Evolutionary conservation across 2,888 invertebrate genomes (phyloP), one percentile per base, ranked within the genome.

Genomic region (Norana najaformis): DNA sequence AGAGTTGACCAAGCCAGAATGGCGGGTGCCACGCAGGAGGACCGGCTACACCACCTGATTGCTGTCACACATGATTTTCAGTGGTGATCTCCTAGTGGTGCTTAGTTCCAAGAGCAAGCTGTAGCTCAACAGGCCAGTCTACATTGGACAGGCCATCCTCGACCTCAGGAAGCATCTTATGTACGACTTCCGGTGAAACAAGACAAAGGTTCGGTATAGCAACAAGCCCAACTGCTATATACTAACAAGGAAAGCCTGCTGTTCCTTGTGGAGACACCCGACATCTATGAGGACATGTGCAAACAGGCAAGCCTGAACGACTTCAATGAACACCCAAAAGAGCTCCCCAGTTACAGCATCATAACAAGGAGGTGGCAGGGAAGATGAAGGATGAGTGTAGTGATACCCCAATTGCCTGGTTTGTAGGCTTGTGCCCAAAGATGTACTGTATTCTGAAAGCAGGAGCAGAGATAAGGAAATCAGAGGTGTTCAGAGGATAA

Each of bases 131-230:
- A 89, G 47, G n/a, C 47, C 89, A 0, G 93, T 95, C 47, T 94
- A 94, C 90, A 91, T 93, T 6, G 94, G 95, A 18, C 93, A 95
- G 89, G 38, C 91, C 30, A 93, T 95, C 89, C 91, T 95, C 88
- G 95, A 95, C 88, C 36, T 95, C 39, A 93, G 93, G 0, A 95
- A 95, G 93, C 90, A 91, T 11, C 91, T 93, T 36, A 93, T 95
- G 92, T 95, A 94, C 91, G 93, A 94, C 88, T 94, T 94, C 91
- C 93, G 94, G 91, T 94, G 94, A 90, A 92, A 93, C 89, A 93
- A 92, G 88, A 92, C 94, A 85, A 93, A 92, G 90, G 83, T 83
- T 69, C 93, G 92, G 91, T 93, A 93, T 92, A 91, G 91, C 23
- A 92, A 53, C 92, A 93, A 20, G 91, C 93, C 37, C 41, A 89